A percentile compares a stretch with the other conserved stretches of the same genome.
Evolutionary conservation across 2,888 invertebrate genomes (phyloP).

Genomic region (Eutolmus rufibarbis): DNA sequence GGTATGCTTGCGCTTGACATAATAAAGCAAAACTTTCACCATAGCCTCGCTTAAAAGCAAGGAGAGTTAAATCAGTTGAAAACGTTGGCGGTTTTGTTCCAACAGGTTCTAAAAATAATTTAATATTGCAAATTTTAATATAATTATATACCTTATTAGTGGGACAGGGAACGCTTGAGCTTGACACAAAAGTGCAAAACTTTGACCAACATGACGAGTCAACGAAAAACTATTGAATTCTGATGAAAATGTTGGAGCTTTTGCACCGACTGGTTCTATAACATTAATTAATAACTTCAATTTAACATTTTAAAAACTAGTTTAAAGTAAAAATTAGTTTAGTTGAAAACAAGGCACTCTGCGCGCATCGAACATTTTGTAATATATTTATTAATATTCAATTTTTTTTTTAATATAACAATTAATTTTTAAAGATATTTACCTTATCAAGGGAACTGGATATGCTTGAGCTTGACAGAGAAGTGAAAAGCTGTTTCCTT

Average conservation of each 20-base stretch:
- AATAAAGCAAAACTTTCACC: conserved; percentile 66
- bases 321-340: too few relatives aligned
- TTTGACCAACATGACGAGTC: conserved; percentile 56
- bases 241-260: conserved; percentile 62
- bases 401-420: neutral
- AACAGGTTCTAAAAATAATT: conserved; percentile 65
- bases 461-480: conserved; percentile 71
- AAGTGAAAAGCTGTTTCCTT: conserved; percentile 64
- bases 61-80: conserved; percentile 63
- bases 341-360: neutral
- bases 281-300: neutral
- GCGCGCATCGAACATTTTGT: neutral
- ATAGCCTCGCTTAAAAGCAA: conserved; percentile 43
- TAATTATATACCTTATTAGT: conserved; percentile 54
- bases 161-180: conserved; percentile 65
- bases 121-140: neutral
- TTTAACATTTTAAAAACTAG: neutral
- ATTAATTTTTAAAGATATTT: conserved; percentile 47
- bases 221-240: conserved; percentile 59
- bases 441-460: conserved; percentile 74
- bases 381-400: neutral
- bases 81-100: conserved; percentile 68
- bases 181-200: conserved; percentile 65
- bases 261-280: conserved; percentile 63
- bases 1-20: conserved; percentile 74